Evolutionary conservation across 1,140 invertebrate species (phyloP), one percentile per base, ranked within the genome.

Genomic region (Zeugodacus cucurbitae): DNA sequence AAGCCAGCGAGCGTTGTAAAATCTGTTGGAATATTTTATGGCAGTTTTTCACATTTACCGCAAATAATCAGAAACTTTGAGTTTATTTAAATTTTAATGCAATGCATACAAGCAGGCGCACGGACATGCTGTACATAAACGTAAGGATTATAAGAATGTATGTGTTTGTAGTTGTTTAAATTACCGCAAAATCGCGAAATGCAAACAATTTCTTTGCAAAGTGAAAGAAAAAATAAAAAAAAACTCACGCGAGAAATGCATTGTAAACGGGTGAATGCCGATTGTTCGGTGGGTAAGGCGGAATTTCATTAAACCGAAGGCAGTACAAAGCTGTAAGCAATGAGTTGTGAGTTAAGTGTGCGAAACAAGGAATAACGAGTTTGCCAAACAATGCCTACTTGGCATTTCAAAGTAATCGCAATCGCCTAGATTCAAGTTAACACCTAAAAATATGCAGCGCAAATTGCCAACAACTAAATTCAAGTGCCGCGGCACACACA

Each of bases 381-480:
- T 82, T 82, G 26, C 8, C 74, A 82, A 82, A 82, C 41, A 82
- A 82, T 82, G 74, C 74, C 74, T 82, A 82, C 74, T 82, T 82
- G 74, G 74, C 74, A 54, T 82, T 82, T 82, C 74, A 82, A 82
- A 82, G 74, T 82, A 82, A 82, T 82, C 74, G 74, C 41, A 48
- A 22, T 54, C 74, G 74, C 41, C 74, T 44, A 82, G 74, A 41
- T 82, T 82, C n/a, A 82, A 82, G 41, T 82, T 82, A 82, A 82
- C 74, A 82, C 74, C 74, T 82, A 82, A 82, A 82, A 82, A 82
- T 82, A 82, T 82, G 74, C 74, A 82, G n/a, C 74, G 41, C 74
- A 82, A 82, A 82, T 82, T 82, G 74, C 74, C 41, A 82, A 82
- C 74, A 37, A 82, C 74, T 82, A 82, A 48, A 82, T 82, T 82